Conservation (phyloP, 2,888 invertebrate species). For the Orthonychiurus folsomi region DNA sequence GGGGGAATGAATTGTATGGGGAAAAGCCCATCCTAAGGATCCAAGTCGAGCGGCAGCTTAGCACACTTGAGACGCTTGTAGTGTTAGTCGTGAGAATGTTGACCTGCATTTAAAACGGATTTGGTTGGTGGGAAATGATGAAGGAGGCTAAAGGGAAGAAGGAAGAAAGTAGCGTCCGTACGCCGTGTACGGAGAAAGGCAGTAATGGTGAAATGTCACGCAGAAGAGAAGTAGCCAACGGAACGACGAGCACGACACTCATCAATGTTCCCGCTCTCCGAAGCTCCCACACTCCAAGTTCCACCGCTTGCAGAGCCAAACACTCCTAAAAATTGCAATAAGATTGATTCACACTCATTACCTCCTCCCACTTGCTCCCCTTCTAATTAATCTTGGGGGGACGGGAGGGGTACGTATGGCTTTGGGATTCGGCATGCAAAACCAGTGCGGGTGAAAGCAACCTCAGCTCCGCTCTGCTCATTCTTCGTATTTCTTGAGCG, state of each 20-base stretch:
- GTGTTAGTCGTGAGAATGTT: conserved; percentile 9
- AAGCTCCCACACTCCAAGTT: background rate
- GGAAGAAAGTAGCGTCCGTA: conserved; percentile 10
- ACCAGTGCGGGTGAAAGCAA: background rate
- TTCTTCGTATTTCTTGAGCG: background rate
- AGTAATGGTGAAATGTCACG: conserved; percentile 36
- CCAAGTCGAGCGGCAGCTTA: too few species aligned
- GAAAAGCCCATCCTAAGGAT: too few species aligned
- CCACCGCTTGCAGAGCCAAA: conserved; percentile 11
- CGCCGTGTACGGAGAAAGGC: too few species aligned
- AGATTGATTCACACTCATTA: conserved; percentile 38
- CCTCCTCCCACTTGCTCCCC: conserved; percentile 24
- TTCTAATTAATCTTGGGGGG: conserved; percentile 31
- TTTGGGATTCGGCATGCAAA: background rate
- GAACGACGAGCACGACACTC: conserved; percentile 26
- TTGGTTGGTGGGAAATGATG: conserved; percentile 14
- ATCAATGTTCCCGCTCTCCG: conserved; percentile 15
- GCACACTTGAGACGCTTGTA: background rate
- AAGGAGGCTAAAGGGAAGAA: conserved; percentile 15
- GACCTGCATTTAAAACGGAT: conserved; percentile 7
- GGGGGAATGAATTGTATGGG: background rate
- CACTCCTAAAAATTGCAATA: conserved; percentile 33
- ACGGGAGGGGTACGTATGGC: background rate
- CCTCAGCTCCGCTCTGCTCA: background rate
- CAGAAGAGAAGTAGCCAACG: conserved; percentile 25